A percentile compares a stretch with the other conserved stretches of the same genome.
Evolutionary conservation across 2,113 vertebrate genomes (phyloP).

Genomic region (Ancistrus triradiatus): DNA sequence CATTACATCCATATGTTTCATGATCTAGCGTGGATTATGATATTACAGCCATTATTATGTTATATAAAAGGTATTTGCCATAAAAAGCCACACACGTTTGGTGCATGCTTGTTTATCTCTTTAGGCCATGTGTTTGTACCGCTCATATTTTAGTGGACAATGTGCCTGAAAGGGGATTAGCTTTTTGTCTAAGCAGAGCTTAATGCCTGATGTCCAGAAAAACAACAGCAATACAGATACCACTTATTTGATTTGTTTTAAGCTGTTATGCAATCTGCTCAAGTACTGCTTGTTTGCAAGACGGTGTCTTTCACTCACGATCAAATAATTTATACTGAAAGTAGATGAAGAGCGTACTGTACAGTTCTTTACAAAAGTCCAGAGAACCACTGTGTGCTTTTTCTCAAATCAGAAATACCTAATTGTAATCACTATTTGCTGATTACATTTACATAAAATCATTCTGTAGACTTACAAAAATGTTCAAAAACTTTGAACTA

Average conservation of each 20-base stretch:
- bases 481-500: too few species aligned
- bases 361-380: too few species aligned
- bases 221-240: conserved; percentile 17
- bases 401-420: too few species aligned
- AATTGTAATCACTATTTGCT: too few species aligned
- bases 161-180: conserved; percentile 39
- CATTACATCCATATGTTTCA: conserved; percentile 21
- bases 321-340: too few species aligned
- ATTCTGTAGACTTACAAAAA: too few species aligned
- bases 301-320: conserved; percentile 2
- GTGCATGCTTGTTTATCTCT: conserved; percentile 24
- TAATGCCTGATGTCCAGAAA: conserved; percentile 36
- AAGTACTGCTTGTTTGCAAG: not conserved
- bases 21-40: conserved; percentile 1
- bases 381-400: too few species aligned
- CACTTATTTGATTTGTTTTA: conserved; percentile 41
- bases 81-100: conserved; percentile 31
- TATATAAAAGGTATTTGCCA: conserved; percentile 32
- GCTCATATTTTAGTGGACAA: conserved; percentile 14
- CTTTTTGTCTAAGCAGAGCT: conserved; percentile 21
- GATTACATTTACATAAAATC: too few species aligned
- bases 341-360: too few species aligned
- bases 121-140: conserved; percentile 24
- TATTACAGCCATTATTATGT: conserved; percentile 19
- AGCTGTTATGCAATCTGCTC: conserved; percentile 31